A percentile compares a stretch with the other conserved stretches of the same genome.
phyloP scores from a whole-genome alignment of 2,888 invertebrate species.

The Ectemnius continuus region DNA sequence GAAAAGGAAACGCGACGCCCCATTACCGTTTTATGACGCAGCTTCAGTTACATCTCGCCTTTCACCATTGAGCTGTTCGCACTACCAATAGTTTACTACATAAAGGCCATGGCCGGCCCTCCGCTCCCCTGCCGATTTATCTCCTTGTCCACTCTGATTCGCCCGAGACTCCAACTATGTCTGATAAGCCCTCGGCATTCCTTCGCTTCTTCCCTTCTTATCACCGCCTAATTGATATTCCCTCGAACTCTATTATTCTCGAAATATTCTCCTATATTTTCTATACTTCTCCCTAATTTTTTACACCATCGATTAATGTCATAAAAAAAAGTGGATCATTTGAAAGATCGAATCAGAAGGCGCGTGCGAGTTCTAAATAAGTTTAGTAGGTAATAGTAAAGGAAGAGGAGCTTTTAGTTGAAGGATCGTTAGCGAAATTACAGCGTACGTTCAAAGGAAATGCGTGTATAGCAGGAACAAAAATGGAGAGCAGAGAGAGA shows the following conservation, averaged over 20 bases:
- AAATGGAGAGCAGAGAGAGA: constrained; percentile 11
- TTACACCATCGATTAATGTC: too few species aligned
- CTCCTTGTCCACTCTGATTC: constrained; percentile 47
- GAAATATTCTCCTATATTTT: too few species aligned
- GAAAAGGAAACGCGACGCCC: constrained; percentile 77
- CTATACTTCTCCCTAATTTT: too few species aligned
- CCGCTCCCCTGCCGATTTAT: constrained; percentile 66
- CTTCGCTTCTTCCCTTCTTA: background rate
- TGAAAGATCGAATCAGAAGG: too few species aligned
- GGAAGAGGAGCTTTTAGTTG: background rate
- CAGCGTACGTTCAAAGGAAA: constrained; percentile 9
- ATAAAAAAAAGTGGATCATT: too few species aligned
- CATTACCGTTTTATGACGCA: constrained; percentile 76
- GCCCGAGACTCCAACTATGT: constrained; percentile 17
- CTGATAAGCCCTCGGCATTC: constrained; percentile 1
- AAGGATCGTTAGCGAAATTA: background rate
- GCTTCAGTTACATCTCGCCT: constrained; percentile 76
- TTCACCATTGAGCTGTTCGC: constrained; percentile 76
- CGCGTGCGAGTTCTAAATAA: too few species aligned
- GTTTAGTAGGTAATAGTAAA: too few species aligned
- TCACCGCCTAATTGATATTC: too few species aligned
- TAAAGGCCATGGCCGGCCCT: constrained; percentile 67
- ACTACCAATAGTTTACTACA: constrained; percentile 75
- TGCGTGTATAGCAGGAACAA: background rate
- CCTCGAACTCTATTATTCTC: too few species aligned